Conservation (phyloP, 1,140 invertebrate genomes). For the Calosoma granatense region DNA sequence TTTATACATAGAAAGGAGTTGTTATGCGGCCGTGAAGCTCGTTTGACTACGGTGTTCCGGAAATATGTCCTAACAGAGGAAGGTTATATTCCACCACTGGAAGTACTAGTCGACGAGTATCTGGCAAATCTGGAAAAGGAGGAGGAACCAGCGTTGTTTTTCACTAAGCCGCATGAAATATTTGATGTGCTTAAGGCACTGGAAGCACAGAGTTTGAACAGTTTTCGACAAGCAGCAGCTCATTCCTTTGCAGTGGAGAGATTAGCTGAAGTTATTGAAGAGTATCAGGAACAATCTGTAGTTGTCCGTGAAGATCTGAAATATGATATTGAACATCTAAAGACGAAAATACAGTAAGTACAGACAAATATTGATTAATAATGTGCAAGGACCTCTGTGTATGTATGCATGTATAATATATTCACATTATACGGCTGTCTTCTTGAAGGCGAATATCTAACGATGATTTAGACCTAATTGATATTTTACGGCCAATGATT, state of each 20-base stretch:
- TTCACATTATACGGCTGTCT: not conserved
- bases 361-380: slow-evolving; percentile 34
- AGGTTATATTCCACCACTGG: slow-evolving; percentile 34
- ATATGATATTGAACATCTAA: too few relatives aligned
- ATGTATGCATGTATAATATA: slow-evolving; percentile 16
- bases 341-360: slow-evolving; percentile 33
- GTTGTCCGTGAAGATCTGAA: slow-evolving; percentile 29
- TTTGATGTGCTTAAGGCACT: slow-evolving; percentile 43
- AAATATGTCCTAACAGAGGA: slow-evolving; percentile 20
- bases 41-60: slow-evolving; percentile 19
- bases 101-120: slow-evolving; percentile 39
- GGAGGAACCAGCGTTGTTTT: slow-evolving; percentile 41
- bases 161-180: slow-evolving; percentile 45
- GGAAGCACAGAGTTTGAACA: slow-evolving; percentile 54
- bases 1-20: slow-evolving; percentile 19
- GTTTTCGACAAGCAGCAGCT: slow-evolving; percentile 49
- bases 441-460: not conserved
- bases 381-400: slow-evolving; percentile 35
- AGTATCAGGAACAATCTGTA: slow-evolving; percentile 41
- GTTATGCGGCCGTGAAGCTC: not conserved
- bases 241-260: too few relatives aligned
- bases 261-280: slow-evolving; percentile 42
- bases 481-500: not conserved
- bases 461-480: not conserved
- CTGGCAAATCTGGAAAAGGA: slow-evolving; percentile 35